Evolutionary conservation across 2,797 vertebrate species (phyloP).

Genomic region (Otus scops): DNA sequence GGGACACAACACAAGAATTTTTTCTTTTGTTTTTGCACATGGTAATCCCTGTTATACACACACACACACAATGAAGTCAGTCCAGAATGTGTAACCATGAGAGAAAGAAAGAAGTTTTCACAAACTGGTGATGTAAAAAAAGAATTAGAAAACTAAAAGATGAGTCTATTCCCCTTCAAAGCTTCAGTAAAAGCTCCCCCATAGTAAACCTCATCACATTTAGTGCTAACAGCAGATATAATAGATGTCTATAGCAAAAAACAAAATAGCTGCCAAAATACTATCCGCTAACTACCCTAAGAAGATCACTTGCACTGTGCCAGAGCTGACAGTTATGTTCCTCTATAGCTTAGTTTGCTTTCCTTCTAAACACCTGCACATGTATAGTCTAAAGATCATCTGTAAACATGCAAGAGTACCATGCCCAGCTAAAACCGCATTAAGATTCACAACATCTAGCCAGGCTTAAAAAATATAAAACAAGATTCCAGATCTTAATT

Average conservation of each 20-base stretch:
- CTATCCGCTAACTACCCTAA: not conserved
- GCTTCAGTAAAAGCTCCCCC: not conserved
- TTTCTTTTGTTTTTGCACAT: not conserved
- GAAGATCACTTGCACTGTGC: not conserved
- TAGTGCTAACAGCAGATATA: not conserved
- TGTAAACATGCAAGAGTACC: not conserved
- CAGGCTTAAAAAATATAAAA: not conserved
- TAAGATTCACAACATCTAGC: not conserved
- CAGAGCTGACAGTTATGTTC: not conserved
- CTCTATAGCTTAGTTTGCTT: not conserved
- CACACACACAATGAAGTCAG: not conserved
- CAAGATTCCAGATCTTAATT: not conserved
- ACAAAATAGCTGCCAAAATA: not conserved
- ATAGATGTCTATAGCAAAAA: not conserved
- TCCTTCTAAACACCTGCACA: not conserved
- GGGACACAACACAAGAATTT: not conserved
- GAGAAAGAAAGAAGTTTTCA: not conserved
- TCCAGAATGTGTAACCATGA: not conserved
- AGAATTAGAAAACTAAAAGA: not conserved
- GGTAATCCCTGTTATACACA: not conserved
- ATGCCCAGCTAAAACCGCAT: not conserved
- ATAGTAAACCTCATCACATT: not conserved
- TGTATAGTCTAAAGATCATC: not conserved
- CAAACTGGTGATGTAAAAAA: not conserved
- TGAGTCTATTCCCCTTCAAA: not conserved